A percentile compares a stretch with the other conserved stretches of the same genome.
Conservation (phyloP, 2,797 vertebrate species). For the Sebastolobus alascanus region DNA sequence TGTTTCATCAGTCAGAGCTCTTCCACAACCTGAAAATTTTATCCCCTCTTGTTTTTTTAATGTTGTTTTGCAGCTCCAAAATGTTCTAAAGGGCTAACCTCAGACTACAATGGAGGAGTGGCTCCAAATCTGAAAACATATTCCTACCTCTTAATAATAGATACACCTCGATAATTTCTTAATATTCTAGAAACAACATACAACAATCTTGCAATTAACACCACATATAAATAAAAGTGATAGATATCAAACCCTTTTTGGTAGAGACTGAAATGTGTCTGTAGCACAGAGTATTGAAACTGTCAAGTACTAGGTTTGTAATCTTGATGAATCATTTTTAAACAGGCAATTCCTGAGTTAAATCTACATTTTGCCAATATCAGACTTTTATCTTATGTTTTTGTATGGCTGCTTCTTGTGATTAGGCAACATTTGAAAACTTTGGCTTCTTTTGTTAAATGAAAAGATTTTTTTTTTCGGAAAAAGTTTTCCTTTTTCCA, state of each 20-base stretch:
- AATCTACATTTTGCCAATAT: neutral
- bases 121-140: conserved; percentile 7
- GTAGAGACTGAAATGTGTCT: no score
- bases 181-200: neutral
- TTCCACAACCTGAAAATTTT: conserved; percentile 56
- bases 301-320: neutral
- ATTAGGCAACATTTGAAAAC: neutral
- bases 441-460: neutral
- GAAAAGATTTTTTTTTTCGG: no score
- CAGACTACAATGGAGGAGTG: conserved; percentile 1
- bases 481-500: no score
- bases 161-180: neutral
- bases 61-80: conserved; percentile 51
- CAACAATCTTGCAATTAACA: neutral
- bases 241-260: no score
- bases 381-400: neutral
- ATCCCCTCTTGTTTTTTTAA: conserved; percentile 70
- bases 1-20: conserved; percentile 42
- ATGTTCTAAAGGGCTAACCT: conserved; percentile 15
- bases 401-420: neutral
- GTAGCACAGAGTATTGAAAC: no score
- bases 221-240: neutral
- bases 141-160: neutral
- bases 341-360: neutral
- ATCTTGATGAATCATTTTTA: neutral